Base-by-base conservation (phyloP, 2,113 vertebrate species). In the Gallinago paraguaiae region DNA sequence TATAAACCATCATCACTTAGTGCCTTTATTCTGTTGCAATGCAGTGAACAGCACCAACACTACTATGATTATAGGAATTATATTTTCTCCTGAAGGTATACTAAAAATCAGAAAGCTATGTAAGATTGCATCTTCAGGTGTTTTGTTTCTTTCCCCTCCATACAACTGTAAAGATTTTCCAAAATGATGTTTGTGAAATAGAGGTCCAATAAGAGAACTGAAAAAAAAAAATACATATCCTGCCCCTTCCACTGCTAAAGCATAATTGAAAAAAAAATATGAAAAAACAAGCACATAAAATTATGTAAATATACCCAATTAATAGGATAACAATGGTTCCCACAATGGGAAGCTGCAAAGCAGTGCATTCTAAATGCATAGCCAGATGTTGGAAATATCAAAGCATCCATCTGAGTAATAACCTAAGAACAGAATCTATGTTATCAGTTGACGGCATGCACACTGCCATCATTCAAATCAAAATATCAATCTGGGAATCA, bases 71-170 rank as follows among this genome's bases (percentile, higher is more conserved):
- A 43, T 39, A 74, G 20, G 6, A 11, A 31, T 6, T 46, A 11
- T 6, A 33, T 75, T 93, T 68, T 18, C 56, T 74, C 41, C 30
- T 77, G 24, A 56, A 68, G 8, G 7, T 17, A 33, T 13, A 14
- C 6, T 20, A 23, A 82, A 74, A 45, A 11, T 0, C 27, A 95
- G 17, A 88, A 74, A 83, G 11, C 9, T 82, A 6, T 7, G 17
- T 23, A 64, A 59, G 13, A 18, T 7, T 77, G 8, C 6, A 6
- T 39, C 59, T 80, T 54, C 48, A 39, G 6, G 3, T 53, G 51
- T 53, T 53, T 28, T 53, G 0, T 41, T 48, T n/a, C 28, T 50
- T 31, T 3, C 0, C 0, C 3, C 4, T 31, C 19, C 22, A 30
- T 15, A 31, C 0, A 50, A 50, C 18, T 69, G 4, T 3, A 53